These are phyloP conservation scores for Platalea minor DNA, from an alignment of 2,797 vertebrate genomes.

Conservation along the genomic window DNA sequence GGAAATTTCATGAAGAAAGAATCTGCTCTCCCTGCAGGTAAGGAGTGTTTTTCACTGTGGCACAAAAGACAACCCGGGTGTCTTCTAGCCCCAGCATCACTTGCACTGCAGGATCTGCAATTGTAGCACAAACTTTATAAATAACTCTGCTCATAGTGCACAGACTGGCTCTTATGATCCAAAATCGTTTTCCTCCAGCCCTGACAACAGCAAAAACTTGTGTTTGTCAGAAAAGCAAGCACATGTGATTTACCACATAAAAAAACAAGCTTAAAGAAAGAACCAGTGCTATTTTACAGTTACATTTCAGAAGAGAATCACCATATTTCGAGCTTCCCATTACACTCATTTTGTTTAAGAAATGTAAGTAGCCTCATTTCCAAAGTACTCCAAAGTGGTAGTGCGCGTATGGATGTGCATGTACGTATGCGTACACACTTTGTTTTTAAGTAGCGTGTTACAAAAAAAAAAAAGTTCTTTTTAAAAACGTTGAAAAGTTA, in stretches of 20 bases:
- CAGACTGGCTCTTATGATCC: not conserved
- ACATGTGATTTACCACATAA: not conserved
- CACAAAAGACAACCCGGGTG: not conserved
- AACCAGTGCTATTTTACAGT: not conserved
- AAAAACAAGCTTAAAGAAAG: not conserved
- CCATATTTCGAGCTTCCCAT: not conserved
- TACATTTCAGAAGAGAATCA: not conserved
- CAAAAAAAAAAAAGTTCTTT: not conserved
- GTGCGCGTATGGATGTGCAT: rapidly evolving
- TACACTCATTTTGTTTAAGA: not conserved
- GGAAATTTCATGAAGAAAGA: not conserved
- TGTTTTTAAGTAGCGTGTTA: not conserved
- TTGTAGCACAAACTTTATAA: not conserved
- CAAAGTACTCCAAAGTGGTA: not conserved
- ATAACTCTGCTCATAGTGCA: not conserved
- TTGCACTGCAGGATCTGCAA: not conserved
- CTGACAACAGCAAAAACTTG: not conserved
- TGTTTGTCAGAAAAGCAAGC: not conserved
- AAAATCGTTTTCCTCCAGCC: not conserved
- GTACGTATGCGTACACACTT: rapidly evolving
- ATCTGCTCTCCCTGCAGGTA: not conserved
- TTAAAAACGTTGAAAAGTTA: conserved; percentile 21
- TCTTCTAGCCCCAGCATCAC: not conserved
- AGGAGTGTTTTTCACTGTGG: not conserved
- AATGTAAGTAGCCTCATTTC: not conserved